A percentile compares a stretch with the other conserved stretches of the same genome.
phyloP scores from a whole-genome alignment of 2,113 vertebrate species.

The Onychostoma macrolepis region DNA sequence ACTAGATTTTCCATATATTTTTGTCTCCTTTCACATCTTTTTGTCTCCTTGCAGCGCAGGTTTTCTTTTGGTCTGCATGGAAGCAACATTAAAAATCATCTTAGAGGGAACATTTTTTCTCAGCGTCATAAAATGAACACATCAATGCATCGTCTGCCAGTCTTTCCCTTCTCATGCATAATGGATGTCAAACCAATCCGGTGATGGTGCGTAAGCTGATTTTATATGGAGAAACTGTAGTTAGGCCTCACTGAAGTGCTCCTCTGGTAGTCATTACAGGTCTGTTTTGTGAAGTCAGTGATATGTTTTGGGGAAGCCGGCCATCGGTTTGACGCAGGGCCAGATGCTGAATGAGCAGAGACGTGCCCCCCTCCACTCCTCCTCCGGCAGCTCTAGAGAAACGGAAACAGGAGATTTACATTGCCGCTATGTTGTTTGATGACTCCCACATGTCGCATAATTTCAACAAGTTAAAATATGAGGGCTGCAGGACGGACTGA shows the following conservation, averaged over 20 bases:
- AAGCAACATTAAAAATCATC: background rate
- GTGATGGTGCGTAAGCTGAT: conserved; percentile 8
- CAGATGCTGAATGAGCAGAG: conserved; percentile 44
- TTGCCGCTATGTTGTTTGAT: conserved; percentile 52
- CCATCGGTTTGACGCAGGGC: background rate
- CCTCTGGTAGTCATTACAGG: conserved; percentile 36
- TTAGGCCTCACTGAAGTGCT: conserved; percentile 13
- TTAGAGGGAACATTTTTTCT: background rate
- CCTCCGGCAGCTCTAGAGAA: conserved; percentile 17
- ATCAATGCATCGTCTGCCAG: background rate
- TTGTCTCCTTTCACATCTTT: background rate
- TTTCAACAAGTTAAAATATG: conserved; percentile 57
- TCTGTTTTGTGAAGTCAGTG: conserved; percentile 21
- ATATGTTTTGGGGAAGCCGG: conserved; percentile 10
- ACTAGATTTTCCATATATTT: background rate
- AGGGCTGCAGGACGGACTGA: conserved; percentile 36
- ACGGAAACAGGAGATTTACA: conserved; percentile 52
- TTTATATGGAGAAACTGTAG: conserved; percentile 5
- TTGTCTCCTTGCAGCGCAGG: background rate
- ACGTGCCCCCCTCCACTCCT: background rate
- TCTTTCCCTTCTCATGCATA: conserved; percentile 19
- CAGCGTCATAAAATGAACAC: conserved; percentile 11
- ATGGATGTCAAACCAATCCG: conserved; percentile 2
- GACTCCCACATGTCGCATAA: conserved; percentile 59
- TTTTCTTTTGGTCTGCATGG: background rate